These are phyloP conservation scores for Tetraodon nigroviridis DNA, from an alignment of 2,113 vertebrate species.

Conservation along the genomic window DNA sequence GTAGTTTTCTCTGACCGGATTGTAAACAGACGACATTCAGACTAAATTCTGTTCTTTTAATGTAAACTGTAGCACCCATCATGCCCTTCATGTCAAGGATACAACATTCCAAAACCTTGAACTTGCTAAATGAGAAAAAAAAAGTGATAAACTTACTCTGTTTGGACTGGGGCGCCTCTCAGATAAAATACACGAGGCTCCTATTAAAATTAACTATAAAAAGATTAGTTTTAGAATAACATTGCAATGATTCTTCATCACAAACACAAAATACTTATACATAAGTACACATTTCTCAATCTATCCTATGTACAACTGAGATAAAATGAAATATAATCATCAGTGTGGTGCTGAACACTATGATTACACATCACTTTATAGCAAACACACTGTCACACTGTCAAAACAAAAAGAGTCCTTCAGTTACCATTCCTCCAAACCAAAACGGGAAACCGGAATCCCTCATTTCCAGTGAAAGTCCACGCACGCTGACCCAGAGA, in stretches of 20 bases:
- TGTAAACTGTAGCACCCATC: too few species aligned
- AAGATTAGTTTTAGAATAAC: not conserved
- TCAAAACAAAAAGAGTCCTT: not conserved
- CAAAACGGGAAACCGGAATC: not conserved
- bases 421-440: not conserved
- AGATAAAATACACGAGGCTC: constrained; percentile 2
- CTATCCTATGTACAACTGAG: too few species aligned
- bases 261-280: not conserved
- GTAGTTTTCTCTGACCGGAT: too few species aligned
- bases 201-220: not conserved
- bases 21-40: too few species aligned
- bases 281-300: not conserved
- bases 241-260: not conserved
- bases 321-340: too few species aligned
- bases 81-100: too few species aligned
- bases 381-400: not conserved
- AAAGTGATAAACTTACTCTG: not conserved
- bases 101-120: too few species aligned
- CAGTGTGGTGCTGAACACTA: too few species aligned
- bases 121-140: too few species aligned
- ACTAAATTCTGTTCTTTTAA: too few species aligned
- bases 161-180: not conserved
- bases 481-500: not conserved
- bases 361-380: not conserved
- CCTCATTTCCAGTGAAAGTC: not conserved